A percentile compares a stretch with the other conserved stretches of the same genome.
Evolutionary conservation across 2,113 vertebrate species (phyloP).

Genomic region (Callithrix jacchus): DNA sequence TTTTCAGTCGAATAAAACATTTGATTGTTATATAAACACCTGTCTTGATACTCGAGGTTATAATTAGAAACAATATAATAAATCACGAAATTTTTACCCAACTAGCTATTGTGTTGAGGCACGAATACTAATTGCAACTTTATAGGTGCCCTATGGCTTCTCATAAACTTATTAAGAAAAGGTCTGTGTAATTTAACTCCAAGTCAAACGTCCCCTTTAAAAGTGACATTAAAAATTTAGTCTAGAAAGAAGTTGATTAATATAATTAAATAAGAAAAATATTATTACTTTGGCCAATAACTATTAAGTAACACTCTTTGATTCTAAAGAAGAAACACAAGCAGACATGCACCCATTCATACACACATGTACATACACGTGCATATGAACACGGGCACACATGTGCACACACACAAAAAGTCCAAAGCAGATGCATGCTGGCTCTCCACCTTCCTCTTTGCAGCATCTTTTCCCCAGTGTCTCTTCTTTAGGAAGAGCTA

Average conservation of each 20-base stretch:
- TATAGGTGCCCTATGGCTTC: background rate
- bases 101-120: background rate
- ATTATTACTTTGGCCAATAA: background rate
- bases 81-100: background rate
- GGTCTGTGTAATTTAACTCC: background rate
- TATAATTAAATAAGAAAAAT: background rate
- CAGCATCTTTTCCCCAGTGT: fast-evolving
- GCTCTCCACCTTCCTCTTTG: background rate
- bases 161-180: background rate
- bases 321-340: background rate
- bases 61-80: background rate
- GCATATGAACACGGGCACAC: too few relatives aligned
- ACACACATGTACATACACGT: fast-evolving
- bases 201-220: background rate
- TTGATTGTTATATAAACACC: background rate
- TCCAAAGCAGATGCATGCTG: background rate
- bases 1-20: background rate
- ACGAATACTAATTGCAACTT: background rate
- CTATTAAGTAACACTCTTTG: background rate
- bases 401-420: background rate
- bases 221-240: background rate
- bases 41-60: background rate
- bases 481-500: background rate
- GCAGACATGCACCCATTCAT: fast-evolving
- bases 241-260: background rate